Evolutionary conservation across 1,140 invertebrate genomes (phyloP).

Genomic region (Sitophilus oryzae): DNA sequence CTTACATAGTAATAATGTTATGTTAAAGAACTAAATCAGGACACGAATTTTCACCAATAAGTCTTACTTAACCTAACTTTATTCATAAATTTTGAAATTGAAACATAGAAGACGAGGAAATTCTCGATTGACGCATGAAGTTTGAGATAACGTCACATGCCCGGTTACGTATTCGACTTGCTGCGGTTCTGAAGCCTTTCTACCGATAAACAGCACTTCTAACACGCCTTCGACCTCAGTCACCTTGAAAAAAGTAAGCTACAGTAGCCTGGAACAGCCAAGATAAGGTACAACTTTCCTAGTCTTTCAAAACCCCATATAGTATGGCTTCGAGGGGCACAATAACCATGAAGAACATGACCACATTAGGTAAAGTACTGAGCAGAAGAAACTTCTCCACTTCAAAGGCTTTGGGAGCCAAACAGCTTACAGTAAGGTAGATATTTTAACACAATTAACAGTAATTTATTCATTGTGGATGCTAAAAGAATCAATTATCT

Average conservation of each 20-base stretch:
- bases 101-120: no score
- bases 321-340: conserved; percentile 13
- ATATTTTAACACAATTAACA: not conserved
- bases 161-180: conserved; percentile 18
- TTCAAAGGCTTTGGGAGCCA: conserved; percentile 50
- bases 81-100: no score
- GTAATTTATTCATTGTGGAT: not conserved
- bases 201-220: conserved; percentile 14
- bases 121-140: conserved; percentile 4
- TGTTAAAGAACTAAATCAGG: no score
- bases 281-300: no score
- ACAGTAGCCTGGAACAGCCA: not conserved
- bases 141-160: conserved; percentile 17
- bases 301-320: not conserved
- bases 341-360: conserved; percentile 11
- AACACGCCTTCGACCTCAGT: conserved; percentile 19
- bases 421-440: conserved; percentile 73
- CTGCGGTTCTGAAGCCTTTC: conserved; percentile 8
- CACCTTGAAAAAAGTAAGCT: conserved; percentile 19
- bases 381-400: conserved; percentile 50
- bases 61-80: no score
- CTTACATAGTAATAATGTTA: no score
- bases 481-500: not conserved
- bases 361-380: conserved; percentile 17
- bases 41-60: no score